Base-by-base conservation (phyloP, 1,140 invertebrate genomes). In the Danaus plexippus region DNA sequence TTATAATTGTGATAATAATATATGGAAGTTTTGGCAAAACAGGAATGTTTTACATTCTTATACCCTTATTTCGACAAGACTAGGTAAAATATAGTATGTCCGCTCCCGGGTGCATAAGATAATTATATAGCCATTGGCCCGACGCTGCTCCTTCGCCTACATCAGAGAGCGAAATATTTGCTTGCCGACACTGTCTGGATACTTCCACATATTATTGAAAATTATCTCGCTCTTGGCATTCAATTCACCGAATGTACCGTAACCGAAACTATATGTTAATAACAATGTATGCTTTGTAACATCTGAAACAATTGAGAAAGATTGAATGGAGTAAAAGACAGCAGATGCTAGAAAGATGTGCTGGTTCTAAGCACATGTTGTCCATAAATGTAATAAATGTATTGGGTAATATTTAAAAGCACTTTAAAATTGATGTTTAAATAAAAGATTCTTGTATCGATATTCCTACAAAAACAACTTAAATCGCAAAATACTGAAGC, bases 1-100 rank as follows among this genome's bases (percentile, higher is more conserved):
- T 76, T 80, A 80, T 81, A 75, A 77, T 77, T 80, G 78, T 79
- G 75, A 80, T 85, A 77, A 78, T 81, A 81, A 85, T 85, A 85
- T 85, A 83, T 83, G 82, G 82, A 85, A 85, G 78, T 80, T 81
- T 15, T 78, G 78, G 75, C 78, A 82, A 79, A 76, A 77, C 70
- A 59, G 61, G 75, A 72, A 76, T 75, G 67, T 77, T 70, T 71
- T 69, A 66, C 73, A 73, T 76, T 79, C 71, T 79, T 69, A 63
- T 71, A 73, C 67, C 59, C 71, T 71, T 73, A 69, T 73, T 61
- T 71, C 64, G 60, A 67, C 64, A 71, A 71, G 70, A 71, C 69
- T 78, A 71, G 66, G 60, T 69, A 54, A 66, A 66, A 63, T 58
- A 57, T 45, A 41, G 15, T 13, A 15, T 32, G 47, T 46, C 13